Conservation (phyloP, 1,140 invertebrate genomes). For the Orchesella cincta region DNA sequence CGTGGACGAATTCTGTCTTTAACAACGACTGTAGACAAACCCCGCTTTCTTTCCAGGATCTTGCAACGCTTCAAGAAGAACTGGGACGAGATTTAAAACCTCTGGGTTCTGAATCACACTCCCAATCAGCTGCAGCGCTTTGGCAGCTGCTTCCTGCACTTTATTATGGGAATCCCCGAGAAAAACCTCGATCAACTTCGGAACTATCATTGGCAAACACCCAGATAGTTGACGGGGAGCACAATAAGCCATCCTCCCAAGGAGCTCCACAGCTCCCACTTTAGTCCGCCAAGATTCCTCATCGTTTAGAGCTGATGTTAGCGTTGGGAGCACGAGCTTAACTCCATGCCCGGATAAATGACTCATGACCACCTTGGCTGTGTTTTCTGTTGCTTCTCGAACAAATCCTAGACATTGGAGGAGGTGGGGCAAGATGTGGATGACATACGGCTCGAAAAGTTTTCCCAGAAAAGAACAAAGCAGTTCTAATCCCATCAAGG, state of each 20-base stretch:
- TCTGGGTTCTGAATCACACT: slow-evolving; percentile 98
- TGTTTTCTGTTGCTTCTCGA: slow-evolving; percentile 88
- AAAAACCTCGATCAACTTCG: slow-evolving; percentile 94
- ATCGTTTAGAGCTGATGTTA: slow-evolving; percentile 88
- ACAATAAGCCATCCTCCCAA: slow-evolving; percentile 97
- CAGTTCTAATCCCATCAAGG: slow-evolving; percentile 96
- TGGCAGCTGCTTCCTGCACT: slow-evolving; percentile 96
- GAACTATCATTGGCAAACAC: slow-evolving; percentile 95
- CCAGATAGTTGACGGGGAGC: slow-evolving; percentile 97
- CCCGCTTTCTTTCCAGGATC: slow-evolving; percentile 96
- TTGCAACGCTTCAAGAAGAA: slow-evolving; percentile 73
- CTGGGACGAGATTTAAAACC: slow-evolving; percentile 67
- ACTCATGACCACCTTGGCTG: slow-evolving; percentile 81
- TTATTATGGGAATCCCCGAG: slow-evolving; percentile 96
- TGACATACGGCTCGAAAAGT: slow-evolving; percentile 97
- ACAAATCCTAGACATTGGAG: slow-evolving; percentile 94
- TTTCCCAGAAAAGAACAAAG: slow-evolving; percentile 91
- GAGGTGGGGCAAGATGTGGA: slow-evolving; percentile 92
- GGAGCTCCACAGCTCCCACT: slow-evolving; percentile 90
- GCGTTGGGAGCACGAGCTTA: slow-evolving; percentile 86
- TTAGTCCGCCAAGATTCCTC: slow-evolving; percentile 99
- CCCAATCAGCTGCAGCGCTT: slow-evolving; percentile 94
- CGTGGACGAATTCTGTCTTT: slow-evolving; percentile 98
- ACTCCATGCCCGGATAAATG: slow-evolving; percentile 95
- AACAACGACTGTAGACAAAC: slow-evolving; percentile 86